Percentiles rank a stretch among this genome's conserved stretches.
These are phyloP conservation scores for Pogonophryne albipinna DNA, from an alignment of 2,797 vertebrate species.

Conservation along the genomic window DNA sequence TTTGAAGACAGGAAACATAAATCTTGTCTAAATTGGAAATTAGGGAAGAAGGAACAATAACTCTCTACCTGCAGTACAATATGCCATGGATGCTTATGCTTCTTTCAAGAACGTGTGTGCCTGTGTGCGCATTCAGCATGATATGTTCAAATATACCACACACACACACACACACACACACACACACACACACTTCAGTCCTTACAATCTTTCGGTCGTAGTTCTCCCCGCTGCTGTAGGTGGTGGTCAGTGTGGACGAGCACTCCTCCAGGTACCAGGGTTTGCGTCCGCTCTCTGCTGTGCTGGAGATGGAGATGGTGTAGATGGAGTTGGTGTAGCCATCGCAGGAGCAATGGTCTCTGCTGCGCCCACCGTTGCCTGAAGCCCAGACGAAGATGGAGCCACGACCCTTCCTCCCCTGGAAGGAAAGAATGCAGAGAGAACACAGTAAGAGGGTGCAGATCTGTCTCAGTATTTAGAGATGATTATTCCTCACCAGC, in stretches of 20 bases:
- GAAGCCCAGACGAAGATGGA: constrained; percentile 99
- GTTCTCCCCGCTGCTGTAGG: constrained; percentile 98
- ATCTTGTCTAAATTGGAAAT: not conserved
- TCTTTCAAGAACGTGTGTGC: not conserved
- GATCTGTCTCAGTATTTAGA: not conserved
- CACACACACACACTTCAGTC: not conserved
- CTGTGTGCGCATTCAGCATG: not conserved
- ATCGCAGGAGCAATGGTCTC: constrained; percentile 98
- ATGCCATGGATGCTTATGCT: not conserved
- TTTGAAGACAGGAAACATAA: not conserved
- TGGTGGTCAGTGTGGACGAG: constrained; percentile 96
- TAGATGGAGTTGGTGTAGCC: constrained; percentile 99
- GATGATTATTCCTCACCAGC: constrained; percentile 4
- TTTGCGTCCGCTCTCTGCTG: constrained; percentile 97
- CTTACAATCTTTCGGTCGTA: constrained; percentile 98
- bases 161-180: constrained; percentile 8
- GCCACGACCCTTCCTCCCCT: constrained; percentile 95
- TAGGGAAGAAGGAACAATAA: not conserved
- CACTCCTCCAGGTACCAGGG: constrained; percentile 99
- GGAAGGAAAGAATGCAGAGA: constrained; percentile 63
- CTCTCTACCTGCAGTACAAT: not conserved
- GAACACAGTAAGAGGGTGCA: constrained; percentile 10
- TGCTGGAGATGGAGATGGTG: constrained; percentile 99
- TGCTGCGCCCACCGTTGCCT: constrained; percentile 96
- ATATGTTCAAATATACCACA: not conserved